Evolutionary conservation across 2,797 vertebrate species (phyloP), one percentile per base, ranked within the genome.

Genomic region (Tragopan temminckii): DNA sequence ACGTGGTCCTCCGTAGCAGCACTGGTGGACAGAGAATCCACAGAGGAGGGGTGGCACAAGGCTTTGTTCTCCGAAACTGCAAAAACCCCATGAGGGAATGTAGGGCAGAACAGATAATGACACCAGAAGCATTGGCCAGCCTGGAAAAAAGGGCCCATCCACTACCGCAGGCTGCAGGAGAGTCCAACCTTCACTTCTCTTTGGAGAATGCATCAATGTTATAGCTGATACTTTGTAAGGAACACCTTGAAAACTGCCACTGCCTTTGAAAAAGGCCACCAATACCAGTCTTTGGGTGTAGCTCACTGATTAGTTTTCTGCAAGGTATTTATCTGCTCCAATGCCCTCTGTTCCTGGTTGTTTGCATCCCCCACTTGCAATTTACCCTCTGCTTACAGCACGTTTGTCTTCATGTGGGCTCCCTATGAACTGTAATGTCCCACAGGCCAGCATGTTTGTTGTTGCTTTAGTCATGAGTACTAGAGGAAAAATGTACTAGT

Each of bases 21-120:
- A 13, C 99, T 99, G 90, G 99, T 99, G 69, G 99, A 99, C 96
- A 99, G 98, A 9, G 99, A 99, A 97, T 99, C 99, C 98, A 99
- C 99, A 20, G 99, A 99, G 4, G 99, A 99, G 0, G 99, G 99
- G 93, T 99, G 99, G 95, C 99, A 99, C 94, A 99, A 97, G 76
- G 98, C 98, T 97, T 99, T 99, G 97, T 98, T 99, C 97, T 99
- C 99, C 94, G 99, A 99, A 97, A 99, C 99, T 99, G 96, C 36
- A 98, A 95, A 92, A 97, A 74, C 50, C 40, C 95, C 93, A 43
- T 2, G 4, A 78, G 43, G 46, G 40, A 95, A 58, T 63, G n/a
- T 43, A 50, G n/a, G n/a, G 48, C 27, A 31, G 21, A 69, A 91
- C 5, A 36, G 62, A 33, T 19, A 87, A 3, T 80, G 76, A 33